phyloP scores from a whole-genome alignment of 2,888 invertebrate species.

The Apamea crenata region DNA sequence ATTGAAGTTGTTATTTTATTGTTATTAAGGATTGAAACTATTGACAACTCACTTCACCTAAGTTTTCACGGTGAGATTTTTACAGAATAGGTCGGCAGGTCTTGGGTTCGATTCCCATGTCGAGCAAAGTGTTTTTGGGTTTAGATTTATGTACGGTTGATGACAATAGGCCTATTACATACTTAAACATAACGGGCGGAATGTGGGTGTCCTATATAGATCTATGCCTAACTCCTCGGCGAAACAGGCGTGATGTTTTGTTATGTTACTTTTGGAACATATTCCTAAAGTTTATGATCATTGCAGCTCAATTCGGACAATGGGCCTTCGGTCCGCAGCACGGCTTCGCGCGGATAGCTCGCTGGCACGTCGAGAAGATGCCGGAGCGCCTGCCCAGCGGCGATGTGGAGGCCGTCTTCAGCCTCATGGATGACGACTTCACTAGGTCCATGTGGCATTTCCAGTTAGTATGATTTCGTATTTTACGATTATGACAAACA shows the following conservation, averaged over 20 bases:
- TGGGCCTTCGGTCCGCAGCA: slow-evolving; percentile 99
- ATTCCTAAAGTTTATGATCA: background rate
- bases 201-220: background rate
- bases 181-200: no score
- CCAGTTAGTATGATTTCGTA: slow-evolving; percentile 90
- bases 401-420: slow-evolving; percentile 97
- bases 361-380: slow-evolving; percentile 97
- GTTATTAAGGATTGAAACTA: no score
- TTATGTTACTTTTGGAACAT: background rate
- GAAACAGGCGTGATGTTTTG: background rate
- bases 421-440: slow-evolving; percentile 97
- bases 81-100: no score
- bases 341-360: slow-evolving; percentile 98
- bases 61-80: no score
- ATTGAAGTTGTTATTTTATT: slow-evolving; percentile 2
- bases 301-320: slow-evolving; percentile 97
- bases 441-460: slow-evolving; percentile 98
- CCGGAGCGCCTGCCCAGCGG: slow-evolving; percentile 97
- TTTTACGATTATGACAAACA: background rate
- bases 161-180: no score
- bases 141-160: no score
- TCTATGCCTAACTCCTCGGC: background rate
- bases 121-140: no score
- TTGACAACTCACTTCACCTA: no score
- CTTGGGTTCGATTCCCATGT: no score